These are phyloP conservation scores for Odocoileus hemionus DNA, from an alignment of 2,113 vertebrate genomes.

Conservation along the genomic window DNA sequence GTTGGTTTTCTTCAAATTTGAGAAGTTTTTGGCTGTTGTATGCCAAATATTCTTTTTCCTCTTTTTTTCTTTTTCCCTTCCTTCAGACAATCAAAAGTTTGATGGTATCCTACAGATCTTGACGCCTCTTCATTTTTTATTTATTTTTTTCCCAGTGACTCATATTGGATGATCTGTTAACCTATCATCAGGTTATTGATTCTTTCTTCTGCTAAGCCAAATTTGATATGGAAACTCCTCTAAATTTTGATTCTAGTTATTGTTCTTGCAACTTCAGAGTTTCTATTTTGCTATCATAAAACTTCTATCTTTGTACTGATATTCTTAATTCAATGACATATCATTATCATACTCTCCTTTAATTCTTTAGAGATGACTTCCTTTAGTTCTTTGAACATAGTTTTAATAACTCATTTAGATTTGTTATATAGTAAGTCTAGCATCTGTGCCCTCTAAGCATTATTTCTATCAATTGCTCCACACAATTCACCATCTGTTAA, in stretches of 20 bases:
- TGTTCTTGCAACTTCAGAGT: neutral
- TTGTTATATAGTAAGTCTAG: neutral
- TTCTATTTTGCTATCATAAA: neutral
- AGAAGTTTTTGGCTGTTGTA: neutral
- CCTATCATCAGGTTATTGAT: neutral
- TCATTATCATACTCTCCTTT: neutral
- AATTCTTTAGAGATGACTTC: neutral
- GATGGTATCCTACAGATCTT: neutral
- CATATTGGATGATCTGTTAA: neutral
- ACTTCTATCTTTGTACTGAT: neutral
- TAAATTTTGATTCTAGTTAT: neutral
- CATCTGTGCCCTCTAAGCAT: neutral
- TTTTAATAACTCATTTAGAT: neutral
- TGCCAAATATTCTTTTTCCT: neutral
- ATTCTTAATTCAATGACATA: neutral
- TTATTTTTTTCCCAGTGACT: neutral
- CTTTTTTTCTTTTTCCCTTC: neutral
- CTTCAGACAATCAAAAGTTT: neutral
- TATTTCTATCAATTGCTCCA: neutral
- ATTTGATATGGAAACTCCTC: neutral
- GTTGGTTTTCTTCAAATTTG: neutral
- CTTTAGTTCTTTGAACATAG: neutral
- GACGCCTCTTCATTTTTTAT: neutral
- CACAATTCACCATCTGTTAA: neutral
- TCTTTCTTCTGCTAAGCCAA: neutral